These are phyloP conservation scores for Pangasius djambal DNA, from an alignment of 2,797 vertebrate genomes.

Conservation along the genomic window DNA sequence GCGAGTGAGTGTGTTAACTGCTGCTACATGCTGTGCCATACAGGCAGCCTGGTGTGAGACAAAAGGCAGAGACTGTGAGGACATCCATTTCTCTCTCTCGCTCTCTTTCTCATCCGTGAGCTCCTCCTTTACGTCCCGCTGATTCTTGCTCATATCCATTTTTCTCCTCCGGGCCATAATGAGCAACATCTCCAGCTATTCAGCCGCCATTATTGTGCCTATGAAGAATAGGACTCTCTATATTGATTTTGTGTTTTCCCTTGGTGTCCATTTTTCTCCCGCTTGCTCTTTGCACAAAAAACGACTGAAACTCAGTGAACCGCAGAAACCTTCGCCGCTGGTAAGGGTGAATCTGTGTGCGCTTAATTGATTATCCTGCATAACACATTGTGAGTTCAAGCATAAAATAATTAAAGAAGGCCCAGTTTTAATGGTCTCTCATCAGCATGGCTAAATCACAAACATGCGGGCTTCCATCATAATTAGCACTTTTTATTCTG, in stretches of 20 bases:
- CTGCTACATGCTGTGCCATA: conserved; percentile 16
- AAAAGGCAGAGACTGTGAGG: conserved; percentile 29
- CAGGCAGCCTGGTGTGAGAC: conserved; percentile 38
- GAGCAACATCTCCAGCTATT: conserved; percentile 49
- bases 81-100: conserved; percentile 34
- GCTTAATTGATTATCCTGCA: conserved; percentile 15
- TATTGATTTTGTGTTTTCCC: conserved; percentile 57
- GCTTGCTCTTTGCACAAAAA: conserved; percentile 32
- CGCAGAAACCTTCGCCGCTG: conserved; percentile 7
- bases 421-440: neutral
- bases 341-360: neutral
- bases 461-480: neutral
- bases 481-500: conserved; percentile 22
- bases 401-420: conserved; percentile 32
- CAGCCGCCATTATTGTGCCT: conserved; percentile 38
- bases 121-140: conserved; percentile 27
- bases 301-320: neutral
- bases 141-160: conserved; percentile 35
- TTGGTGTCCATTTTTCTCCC: conserved; percentile 44
- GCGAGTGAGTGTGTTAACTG: conserved; percentile 16
- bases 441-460: neutral
- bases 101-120: neutral
- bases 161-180: conserved; percentile 41
- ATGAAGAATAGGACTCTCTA: conserved; percentile 47
- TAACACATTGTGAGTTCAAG: neutral